A percentile compares a stretch with the other conserved stretches of the same genome.
Conservation (phyloP, 2,113 vertebrate species). For the Malurus elegans region DNA sequence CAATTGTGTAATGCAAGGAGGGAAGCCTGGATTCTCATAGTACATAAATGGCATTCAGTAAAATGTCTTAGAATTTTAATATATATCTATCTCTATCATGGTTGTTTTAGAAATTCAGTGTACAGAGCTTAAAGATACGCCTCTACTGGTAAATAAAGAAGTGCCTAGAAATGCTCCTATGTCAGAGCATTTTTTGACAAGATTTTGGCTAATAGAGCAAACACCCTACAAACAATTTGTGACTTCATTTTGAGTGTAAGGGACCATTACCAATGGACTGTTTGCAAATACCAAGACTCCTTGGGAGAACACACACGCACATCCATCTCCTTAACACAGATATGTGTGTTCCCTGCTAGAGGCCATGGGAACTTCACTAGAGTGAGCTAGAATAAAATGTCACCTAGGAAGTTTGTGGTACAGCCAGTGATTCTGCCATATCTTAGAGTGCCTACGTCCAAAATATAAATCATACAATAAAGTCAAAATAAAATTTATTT, state of each 20-base stretch:
- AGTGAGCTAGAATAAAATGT: not conserved
- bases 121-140: not conserved
- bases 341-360: not conserved
- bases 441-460: not conserved
- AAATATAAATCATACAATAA: not conserved
- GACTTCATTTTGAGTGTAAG: not conserved
- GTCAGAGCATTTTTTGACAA: not conserved
- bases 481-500: not conserved
- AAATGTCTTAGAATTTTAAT: not conserved
- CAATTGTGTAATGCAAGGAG: not conserved
- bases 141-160: not conserved
- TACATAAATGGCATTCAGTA: not conserved
- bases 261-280: not conserved
- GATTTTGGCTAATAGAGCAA: not conserved
- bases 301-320: not conserved
- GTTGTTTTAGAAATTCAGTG: not conserved
- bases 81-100: not conserved
- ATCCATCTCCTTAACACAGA: not conserved
- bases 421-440: not conserved
- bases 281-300: not conserved
- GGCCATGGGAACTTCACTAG: not conserved
- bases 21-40: not conserved
- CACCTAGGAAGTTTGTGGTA: not conserved
- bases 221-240: not conserved
- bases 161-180: not conserved